These are phyloP conservation scores for Odontamblyopus rebecca DNA, from an alignment of 2,797 vertebrate genomes.

Conservation along the genomic window DNA sequence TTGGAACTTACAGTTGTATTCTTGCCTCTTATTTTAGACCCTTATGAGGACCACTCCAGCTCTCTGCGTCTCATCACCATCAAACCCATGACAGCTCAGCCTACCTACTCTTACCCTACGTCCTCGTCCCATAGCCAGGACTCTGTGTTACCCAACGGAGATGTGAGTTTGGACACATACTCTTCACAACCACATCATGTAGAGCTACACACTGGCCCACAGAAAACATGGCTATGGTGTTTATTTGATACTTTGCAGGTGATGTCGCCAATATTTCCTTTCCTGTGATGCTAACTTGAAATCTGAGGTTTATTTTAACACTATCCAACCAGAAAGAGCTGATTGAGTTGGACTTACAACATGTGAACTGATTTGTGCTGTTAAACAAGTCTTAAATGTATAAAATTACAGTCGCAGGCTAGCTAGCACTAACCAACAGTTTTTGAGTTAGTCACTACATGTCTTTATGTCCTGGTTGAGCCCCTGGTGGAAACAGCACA, in stretches of 20 bases:
- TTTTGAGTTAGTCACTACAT: not conserved
- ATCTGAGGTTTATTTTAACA: too few relatives aligned
- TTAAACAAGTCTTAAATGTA: too few relatives aligned
- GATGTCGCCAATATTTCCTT: too few relatives aligned
- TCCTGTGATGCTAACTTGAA: too few relatives aligned
- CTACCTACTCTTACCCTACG: conserved; percentile 82
- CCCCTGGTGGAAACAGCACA: conserved; percentile 1
- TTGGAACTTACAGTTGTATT: not conserved
- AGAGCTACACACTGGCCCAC: conserved; percentile 7
- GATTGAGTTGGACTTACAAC: too few relatives aligned
- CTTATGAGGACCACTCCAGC: conserved; percentile 90
- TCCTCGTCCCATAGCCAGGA: conserved; percentile 91
- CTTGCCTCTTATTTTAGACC: conserved; percentile 69
- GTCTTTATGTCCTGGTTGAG: not conserved
- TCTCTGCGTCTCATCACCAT: conserved; percentile 95
- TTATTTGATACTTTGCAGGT: too few relatives aligned
- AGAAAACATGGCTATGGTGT: not conserved
- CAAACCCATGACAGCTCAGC: conserved; percentile 86
- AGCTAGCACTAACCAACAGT: too few relatives aligned
- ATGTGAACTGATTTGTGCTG: too few relatives aligned
- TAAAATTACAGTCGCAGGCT: too few relatives aligned
- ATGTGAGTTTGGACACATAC: conserved; percentile 77
- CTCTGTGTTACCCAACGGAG: conserved; percentile 87
- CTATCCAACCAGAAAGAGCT: too few relatives aligned
- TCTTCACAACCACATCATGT: conserved; percentile 1